Percentiles rank a stretch among this genome's conserved stretches.
Conservation (phyloP, 2,888 invertebrate genomes). For the Lottia gigantea region DNA sequence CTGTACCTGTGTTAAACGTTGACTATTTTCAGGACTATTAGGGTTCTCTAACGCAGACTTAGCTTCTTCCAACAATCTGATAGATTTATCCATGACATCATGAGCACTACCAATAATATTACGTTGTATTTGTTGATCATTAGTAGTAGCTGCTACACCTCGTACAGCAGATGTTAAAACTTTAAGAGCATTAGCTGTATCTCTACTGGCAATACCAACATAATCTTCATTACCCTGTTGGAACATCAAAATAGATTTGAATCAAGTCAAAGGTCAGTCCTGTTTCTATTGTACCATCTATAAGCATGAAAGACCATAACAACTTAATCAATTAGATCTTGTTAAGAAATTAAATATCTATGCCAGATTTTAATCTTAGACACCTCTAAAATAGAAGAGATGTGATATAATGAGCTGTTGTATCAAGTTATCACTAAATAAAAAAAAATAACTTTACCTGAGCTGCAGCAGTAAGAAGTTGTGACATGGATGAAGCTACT, state of each 20-base stretch:
- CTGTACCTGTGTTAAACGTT: constrained; percentile 76
- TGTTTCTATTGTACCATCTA: too few species aligned
- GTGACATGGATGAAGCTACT: constrained; percentile 85
- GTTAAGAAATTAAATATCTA: too few species aligned
- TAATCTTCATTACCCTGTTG: constrained; percentile 79
- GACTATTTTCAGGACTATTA: constrained; percentile 73
- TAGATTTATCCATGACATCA: constrained; percentile 83
- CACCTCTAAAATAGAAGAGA: too few species aligned
- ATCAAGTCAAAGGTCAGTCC: too few species aligned
- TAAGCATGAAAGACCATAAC: too few species aligned
- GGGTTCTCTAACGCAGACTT: constrained; percentile 79
- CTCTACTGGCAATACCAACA: constrained; percentile 83
- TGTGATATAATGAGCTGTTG: too few species aligned
- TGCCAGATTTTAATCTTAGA: too few species aligned
- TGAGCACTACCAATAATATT: constrained; percentile 74
- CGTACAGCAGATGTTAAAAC: constrained; percentile 81
- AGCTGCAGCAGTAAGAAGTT: constrained; percentile 85
- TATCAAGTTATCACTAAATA: too few species aligned
- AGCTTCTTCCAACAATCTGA: constrained; percentile 84
- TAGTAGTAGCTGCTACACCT: constrained; percentile 72
- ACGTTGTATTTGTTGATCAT: constrained; percentile 70
- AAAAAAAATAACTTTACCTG: too few species aligned
- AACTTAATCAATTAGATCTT: too few species aligned
- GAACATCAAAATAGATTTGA: too few species aligned
- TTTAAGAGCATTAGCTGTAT: constrained; percentile 79